Evolutionary conservation across 2,888 invertebrate species (phyloP), one percentile per base, ranked within the genome.

Genomic region (Tenthredo distinguenda): DNA sequence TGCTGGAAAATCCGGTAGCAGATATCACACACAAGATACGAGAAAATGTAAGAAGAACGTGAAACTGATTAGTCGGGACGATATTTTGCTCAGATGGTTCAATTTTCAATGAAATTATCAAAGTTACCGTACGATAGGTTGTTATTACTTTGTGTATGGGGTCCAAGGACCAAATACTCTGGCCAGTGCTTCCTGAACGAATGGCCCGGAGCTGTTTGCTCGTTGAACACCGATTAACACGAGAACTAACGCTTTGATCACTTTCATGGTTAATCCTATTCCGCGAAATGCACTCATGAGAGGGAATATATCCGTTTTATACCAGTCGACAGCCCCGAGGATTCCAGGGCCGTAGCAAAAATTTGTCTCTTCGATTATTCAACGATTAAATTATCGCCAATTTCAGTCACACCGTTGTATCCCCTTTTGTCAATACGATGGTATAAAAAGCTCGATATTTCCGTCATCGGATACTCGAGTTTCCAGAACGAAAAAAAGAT

Each of bases 1-100:
- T 90, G 79, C 94, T 94, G 85, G 82, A 92, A 92, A 85, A 84
- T 68, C 47, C 62, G 84, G 81, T 84, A 31, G 55, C 10, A 77
- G 15, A 31, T n/a, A 81, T 62, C 26, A 40, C 47, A n/a, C 21
- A 62, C 18, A 18, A 55, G 31, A 18, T 50, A 9, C 31, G 62
- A 65, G 26, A 43, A 6, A 40, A 50, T 9, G 2, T n/a, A 65
- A 21, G 12, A 83, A 68, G 37, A 62, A 81, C 21, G 21, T 50
- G 47, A 55, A 55, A 34, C 37, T 40, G 12, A 50, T 55, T 26
- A 9, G 21, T 81, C n/a, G 18, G 15, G 40, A 62, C 37, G 18
- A 40, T 31, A 58, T 79, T 37, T 58, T 40, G 37, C 37, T 79
- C 76, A 18, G 15, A 50, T 76, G 7, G 1, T 50, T 77, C 9